Percentiles rank a stretch among this genome's conserved stretches.
Conservation (phyloP, 2,888 invertebrate species). For the Uropetala carovei region DNA sequence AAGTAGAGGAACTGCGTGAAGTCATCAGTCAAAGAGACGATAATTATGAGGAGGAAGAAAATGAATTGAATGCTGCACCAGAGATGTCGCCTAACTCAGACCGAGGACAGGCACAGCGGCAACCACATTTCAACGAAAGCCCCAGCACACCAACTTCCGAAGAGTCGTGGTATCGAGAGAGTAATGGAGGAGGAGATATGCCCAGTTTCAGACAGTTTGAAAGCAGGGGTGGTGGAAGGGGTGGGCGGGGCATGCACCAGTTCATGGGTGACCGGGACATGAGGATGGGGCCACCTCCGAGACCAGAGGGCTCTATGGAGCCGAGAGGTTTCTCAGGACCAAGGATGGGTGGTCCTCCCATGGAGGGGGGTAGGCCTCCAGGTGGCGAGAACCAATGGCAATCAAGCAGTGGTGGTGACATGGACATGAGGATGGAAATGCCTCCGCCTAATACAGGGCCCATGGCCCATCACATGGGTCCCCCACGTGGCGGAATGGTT, state of each 20-base stretch:
- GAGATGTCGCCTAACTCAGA: constrained; percentile 1
- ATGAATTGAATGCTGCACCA: constrained; percentile 22
- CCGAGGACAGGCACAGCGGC: constrained; percentile 22
- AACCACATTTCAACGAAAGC: constrained; percentile 51
- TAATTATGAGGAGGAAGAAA: constrained; percentile 59
- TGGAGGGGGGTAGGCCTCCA: constrained; percentile 15
- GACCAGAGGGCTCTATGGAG: constrained; percentile 41
- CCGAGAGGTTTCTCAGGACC: constrained; percentile 38
- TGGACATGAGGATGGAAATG: constrained; percentile 59
- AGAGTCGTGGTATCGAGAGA: constrained; percentile 37
- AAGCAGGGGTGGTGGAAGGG: constrained; percentile 45
- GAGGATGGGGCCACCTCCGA: constrained; percentile 51
- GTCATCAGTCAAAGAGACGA: constrained; percentile 76
- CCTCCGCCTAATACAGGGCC: constrained; percentile 4
- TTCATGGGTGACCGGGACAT: constrained; percentile 49
- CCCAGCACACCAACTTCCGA: not conserved
- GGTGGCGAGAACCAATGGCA: constrained; percentile 38
- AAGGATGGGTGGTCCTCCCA: constrained; percentile 58
- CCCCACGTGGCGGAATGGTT: constrained; percentile 41
- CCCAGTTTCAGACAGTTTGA: constrained; percentile 43
- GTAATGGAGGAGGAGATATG: constrained; percentile 45
- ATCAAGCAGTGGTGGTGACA: not conserved
- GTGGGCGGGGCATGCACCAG: constrained; percentile 22
- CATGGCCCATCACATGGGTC: constrained; percentile 5
- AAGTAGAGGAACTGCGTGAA: constrained; percentile 87